Base-by-base conservation (phyloP, 2,113 vertebrate genomes). In the Lathamus discolor region DNA sequence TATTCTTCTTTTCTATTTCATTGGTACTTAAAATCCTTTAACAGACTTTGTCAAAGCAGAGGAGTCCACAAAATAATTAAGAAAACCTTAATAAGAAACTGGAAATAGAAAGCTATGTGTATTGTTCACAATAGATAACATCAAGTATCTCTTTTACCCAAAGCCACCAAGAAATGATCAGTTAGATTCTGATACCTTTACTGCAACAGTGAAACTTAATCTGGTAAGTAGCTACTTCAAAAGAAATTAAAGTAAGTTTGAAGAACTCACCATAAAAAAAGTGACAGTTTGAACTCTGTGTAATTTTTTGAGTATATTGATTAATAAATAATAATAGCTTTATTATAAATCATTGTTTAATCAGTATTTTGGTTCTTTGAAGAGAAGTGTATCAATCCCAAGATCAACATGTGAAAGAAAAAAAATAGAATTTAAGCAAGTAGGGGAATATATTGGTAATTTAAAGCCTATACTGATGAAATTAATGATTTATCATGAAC, bases 401-500 rank as follows among this genome's bases (percentile, higher is more conserved):
- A 76, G 17, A 88, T 43, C 73, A 92, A 88, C 41, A 49, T 4
- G 5, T 17, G 63, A 78, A 96, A 67, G 24, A 66, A 92, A 93
- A 83, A 90, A 66, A 49, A 31, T 10, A 46, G 9, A 49, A 6
- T 82, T 93, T 90, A 94, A 89, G 33, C 33, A 92, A 85, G 24
- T 43, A 77, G 17, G 7, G 33, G 25, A 67, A 77, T 59, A 74
- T 70, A 84, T 43, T 70, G 25, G 31, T 24, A 13, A 88, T 83
- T 90, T 78, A 63, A 93, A 91, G 70, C 55, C 18, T 51, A 54
- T 78, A 67, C 29, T 46, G 29, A 81, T 63, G 14, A 77, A 86
- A 86, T 83, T 51, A 88, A 86, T 90, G 46, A 88, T 88, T 94
- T 92, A 88, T 95, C 77, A 70, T 67, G 49, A 78, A 67, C 17